Percentiles rank a stretch among this genome's conserved stretches.
Evolutionary conservation across 2,797 vertebrate genomes (phyloP).

Genomic region (Argya squamiceps): DNA sequence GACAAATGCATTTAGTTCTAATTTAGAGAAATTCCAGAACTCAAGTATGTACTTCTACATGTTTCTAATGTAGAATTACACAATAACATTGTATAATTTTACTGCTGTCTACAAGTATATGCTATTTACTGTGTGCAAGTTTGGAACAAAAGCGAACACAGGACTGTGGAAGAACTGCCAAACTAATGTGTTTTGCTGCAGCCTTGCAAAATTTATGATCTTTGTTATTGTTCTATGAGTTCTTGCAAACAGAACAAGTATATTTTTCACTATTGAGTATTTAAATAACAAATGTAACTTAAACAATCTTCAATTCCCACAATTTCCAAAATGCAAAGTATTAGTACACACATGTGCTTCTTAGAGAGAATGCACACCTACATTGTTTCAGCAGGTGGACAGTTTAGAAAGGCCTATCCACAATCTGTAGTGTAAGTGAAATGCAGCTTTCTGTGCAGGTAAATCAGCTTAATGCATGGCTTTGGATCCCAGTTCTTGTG

Average conservation of each 20-base stretch:
- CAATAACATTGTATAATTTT: not conserved
- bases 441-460: not conserved
- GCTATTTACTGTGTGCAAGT: not conserved
- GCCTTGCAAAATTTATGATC: not conserved
- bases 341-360: not conserved
- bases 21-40: not conserved
- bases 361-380: not conserved
- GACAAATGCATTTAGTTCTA: not conserved
- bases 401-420: not conserved
- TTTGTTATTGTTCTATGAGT: not conserved
- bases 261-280: not conserved
- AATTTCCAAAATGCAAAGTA: not conserved
- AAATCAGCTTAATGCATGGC: not conserved
- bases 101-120: not conserved
- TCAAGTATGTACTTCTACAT: not conserved
- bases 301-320: not conserved
- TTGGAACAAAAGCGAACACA: not conserved
- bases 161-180: not conserved
- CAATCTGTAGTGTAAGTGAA: not conserved
- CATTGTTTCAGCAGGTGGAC: not conserved
- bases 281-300: not conserved
- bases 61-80: not conserved
- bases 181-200: not conserved
- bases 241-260: not conserved
- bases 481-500: not conserved